Evolutionary conservation across 2,888 invertebrate genomes (phyloP).

Genomic region (Trimorus sp.): DNA sequence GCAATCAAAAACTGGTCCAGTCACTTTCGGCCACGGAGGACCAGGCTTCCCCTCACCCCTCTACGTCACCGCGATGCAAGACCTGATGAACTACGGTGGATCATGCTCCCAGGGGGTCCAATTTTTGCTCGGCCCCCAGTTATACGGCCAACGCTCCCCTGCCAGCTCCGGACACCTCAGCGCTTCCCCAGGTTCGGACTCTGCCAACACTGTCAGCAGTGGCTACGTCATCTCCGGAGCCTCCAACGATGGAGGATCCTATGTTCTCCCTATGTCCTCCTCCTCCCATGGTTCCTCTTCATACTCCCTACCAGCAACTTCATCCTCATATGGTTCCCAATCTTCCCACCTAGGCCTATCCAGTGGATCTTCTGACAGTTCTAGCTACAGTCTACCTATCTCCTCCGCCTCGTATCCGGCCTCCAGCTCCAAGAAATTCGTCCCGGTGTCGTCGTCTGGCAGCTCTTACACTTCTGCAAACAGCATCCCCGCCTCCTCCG

Average conservation of each 20-base stretch:
- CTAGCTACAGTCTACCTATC: constrained; percentile 73
- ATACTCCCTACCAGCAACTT: constrained; percentile 12
- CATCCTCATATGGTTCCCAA: constrained; percentile 63
- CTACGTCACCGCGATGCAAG: constrained; percentile 72
- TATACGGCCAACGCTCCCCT: no score
- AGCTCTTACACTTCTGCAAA: constrained; percentile 61
- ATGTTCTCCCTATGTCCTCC: neutral
- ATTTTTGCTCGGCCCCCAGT: constrained; percentile 65
- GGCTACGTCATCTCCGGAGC: constrained; percentile 70
- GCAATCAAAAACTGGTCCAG: constrained; percentile 76
- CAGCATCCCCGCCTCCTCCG: constrained; percentile 47
- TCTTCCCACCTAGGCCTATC: constrained; percentile 69
- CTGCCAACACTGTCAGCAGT: constrained; percentile 70
- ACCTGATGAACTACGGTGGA: constrained; percentile 72
- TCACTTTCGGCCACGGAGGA: constrained; percentile 74
- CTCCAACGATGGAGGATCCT: constrained; percentile 55
- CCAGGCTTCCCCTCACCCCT: constrained; percentile 65
- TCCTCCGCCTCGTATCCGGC: constrained; percentile 67
- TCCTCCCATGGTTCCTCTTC: constrained; percentile 30
- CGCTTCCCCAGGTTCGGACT: constrained; percentile 13
- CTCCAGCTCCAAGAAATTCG: constrained; percentile 67
- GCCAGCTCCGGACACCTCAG: no score
- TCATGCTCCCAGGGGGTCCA: constrained; percentile 70
- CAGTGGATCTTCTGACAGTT: constrained; percentile 72
- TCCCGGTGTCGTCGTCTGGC: constrained; percentile 73